Evolutionary conservation across 2,888 invertebrate genomes (phyloP).

Genomic region (Melolontha melolontha): DNA sequence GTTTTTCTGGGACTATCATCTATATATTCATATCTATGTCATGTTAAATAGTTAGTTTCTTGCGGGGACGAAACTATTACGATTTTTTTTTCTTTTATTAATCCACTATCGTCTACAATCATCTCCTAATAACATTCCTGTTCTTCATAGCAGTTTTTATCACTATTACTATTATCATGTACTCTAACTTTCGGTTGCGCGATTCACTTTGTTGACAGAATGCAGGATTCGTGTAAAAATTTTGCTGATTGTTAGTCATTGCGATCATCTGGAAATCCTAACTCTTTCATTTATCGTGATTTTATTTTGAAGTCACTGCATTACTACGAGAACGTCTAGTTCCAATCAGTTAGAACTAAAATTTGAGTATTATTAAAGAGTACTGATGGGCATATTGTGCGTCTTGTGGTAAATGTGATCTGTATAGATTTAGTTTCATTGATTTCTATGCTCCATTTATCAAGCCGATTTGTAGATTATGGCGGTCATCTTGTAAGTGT

Average conservation of each 20-base stretch:
- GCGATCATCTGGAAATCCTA: slow-evolving; percentile 2
- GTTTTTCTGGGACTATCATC: slow-evolving; percentile 50
- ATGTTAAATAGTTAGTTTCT: slow-evolving; percentile 54
- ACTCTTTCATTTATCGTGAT: slow-evolving; percentile 14
- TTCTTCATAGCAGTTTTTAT: no score
- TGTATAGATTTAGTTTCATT: no score
- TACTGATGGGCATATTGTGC: no score
- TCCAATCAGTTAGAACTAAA: no score
- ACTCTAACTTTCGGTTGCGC: slow-evolving; percentile 59
- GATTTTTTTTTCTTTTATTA: slow-evolving; percentile 62
- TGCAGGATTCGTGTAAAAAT: slow-evolving; percentile 83
- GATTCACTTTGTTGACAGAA: slow-evolving; percentile 83
- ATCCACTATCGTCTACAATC: slow-evolving; percentile 61
- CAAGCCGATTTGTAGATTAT: no score
- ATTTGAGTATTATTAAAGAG: no score
- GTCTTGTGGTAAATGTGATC: no score
- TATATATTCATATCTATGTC: slow-evolving; percentile 62
- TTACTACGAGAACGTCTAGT: slow-evolving; percentile 18
- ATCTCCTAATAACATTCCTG: slow-evolving; percentile 65
- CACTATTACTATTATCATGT: slow-evolving; percentile 53
- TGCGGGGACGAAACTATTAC: slow-evolving; percentile 64
- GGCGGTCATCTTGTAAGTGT: no score
- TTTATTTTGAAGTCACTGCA: slow-evolving; percentile 14
- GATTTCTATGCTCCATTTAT: no score
- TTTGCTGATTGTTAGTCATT: slow-evolving; percentile 56